Conservation (phyloP, 2,797 vertebrate genomes). For the Eutrigla gurnardus region DNA sequence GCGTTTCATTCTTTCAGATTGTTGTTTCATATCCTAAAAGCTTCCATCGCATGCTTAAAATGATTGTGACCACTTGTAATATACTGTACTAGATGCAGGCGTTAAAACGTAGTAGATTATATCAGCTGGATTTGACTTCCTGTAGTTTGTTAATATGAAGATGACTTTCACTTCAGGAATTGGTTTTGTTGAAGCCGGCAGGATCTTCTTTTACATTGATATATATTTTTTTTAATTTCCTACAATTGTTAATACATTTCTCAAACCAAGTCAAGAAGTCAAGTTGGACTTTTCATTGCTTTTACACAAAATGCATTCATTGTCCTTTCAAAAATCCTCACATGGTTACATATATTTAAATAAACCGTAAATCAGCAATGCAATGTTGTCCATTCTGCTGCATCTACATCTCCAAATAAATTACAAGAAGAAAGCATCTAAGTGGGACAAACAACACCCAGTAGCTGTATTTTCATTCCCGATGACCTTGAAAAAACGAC, state of each 20-base stretch:
- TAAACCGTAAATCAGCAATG: background rate
- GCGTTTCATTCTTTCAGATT: constrained; percentile 23
- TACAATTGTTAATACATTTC: background rate
- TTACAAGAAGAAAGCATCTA: too few relatives aligned
- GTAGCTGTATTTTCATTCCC: too few relatives aligned
- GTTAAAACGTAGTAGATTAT: constrained; percentile 50
- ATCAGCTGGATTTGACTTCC: constrained; percentile 48
- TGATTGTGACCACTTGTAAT: constrained; percentile 38
- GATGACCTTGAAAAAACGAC: too few relatives aligned
- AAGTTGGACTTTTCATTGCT: background rate
- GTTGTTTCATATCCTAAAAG: constrained; percentile 62
- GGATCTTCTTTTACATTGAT: constrained; percentile 70
- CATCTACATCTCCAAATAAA: too few relatives aligned
- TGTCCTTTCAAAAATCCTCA: too few relatives aligned
- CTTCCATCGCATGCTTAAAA: constrained; percentile 46
- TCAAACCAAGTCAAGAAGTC: background rate
- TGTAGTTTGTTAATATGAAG: constrained; percentile 79
- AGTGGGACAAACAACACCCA: too few relatives aligned
- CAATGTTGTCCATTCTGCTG: too few relatives aligned
- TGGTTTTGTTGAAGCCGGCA: constrained; percentile 77
- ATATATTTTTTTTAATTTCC: constrained; percentile 42
- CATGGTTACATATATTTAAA: too few relatives aligned
- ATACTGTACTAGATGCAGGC: constrained; percentile 18
- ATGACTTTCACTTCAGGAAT: constrained; percentile 83
- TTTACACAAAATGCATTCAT: too few relatives aligned